These are phyloP conservation scores for Tyria jacobaeae DNA, from an alignment of 2,888 invertebrate genomes.

Conservation along the genomic window DNA sequence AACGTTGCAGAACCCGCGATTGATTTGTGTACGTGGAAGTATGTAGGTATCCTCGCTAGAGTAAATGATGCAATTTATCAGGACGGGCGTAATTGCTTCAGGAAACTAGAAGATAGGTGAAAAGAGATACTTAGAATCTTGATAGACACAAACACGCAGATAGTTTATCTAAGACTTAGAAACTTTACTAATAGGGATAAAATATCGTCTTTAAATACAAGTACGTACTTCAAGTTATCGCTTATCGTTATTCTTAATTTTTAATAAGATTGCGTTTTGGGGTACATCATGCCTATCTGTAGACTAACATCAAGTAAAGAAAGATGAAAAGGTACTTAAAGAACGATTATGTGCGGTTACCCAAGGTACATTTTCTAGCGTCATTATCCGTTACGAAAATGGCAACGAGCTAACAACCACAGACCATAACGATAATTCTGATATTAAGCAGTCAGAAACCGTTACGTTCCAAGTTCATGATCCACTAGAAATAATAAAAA, in stretches of 20 bases:
- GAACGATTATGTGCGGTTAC: slow-evolving; percentile 56
- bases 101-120: slow-evolving; percentile 37
- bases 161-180: slow-evolving; percentile 13
- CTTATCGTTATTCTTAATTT: slow-evolving; percentile 38
- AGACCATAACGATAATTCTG: slow-evolving; percentile 50
- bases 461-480: slow-evolving; percentile 52
- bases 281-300: slow-evolving; percentile 46
- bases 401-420: too few relatives aligned
- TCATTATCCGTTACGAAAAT: slow-evolving; percentile 61
- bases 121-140: slow-evolving; percentile 37
- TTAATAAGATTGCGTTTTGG: slow-evolving; percentile 39
- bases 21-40: not conserved
- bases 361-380: slow-evolving; percentile 57
- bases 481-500: slow-evolving; percentile 62
- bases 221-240: slow-evolving; percentile 29
- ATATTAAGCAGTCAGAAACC: slow-evolving; percentile 45
- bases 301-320: slow-evolving; percentile 42
- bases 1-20: too few relatives aligned
- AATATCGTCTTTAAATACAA: slow-evolving; percentile 32
- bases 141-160: too few relatives aligned
- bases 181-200: slow-evolving; percentile 24
- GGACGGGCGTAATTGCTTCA: slow-evolving; percentile 32
- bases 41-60: too few relatives aligned
- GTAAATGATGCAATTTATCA: slow-evolving; percentile 38
- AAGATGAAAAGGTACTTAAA: slow-evolving; percentile 45